A percentile compares a stretch with the other conserved stretches of the same genome.
Evolutionary conservation across 92 coral and sea anemone genomes (phyloP).

Genomic region (Umimayanthus kanabou): DNA sequence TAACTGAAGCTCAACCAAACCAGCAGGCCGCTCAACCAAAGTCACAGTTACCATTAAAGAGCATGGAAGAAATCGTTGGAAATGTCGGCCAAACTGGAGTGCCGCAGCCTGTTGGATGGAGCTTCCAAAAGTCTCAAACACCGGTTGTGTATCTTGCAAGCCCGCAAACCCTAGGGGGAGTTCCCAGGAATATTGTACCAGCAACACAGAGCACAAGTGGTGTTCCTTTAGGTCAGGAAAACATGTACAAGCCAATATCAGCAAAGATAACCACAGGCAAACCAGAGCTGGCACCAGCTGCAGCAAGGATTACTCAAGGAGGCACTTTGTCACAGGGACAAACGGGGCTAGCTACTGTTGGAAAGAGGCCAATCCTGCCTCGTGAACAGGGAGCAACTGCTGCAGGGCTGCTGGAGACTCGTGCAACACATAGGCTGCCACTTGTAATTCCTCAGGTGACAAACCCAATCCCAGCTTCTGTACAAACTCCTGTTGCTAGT

Average conservation of each 20-base stretch:
- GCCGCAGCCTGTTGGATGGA: slow-evolving; percentile 63
- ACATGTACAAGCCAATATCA: slow-evolving; percentile 28
- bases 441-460: slow-evolving; percentile 38
- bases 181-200: slow-evolving; percentile 77
- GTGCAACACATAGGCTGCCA: slow-evolving; percentile 38
- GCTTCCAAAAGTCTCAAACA: slow-evolving; percentile 56
- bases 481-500: neutral
- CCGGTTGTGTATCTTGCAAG: slow-evolving; percentile 89
- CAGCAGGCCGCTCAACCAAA: slow-evolving; percentile 37
- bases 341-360: slow-evolving; percentile 39
- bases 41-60: slow-evolving; percentile 79
- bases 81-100: slow-evolving; percentile 72
- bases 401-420: neutral
- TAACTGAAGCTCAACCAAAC: slow-evolving; percentile 32
- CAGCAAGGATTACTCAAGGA: slow-evolving; percentile 39
- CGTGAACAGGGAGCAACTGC: slow-evolving; percentile 51
- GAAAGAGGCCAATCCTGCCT: slow-evolving; percentile 79
- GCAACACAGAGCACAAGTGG: slow-evolving; percentile 5
- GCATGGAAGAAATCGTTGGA: slow-evolving; percentile 88
- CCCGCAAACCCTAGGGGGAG: slow-evolving; percentile 86
- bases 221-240: slow-evolving; percentile 35
- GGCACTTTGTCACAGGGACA: slow-evolving; percentile 36
- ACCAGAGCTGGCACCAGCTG: slow-evolving; percentile 44
- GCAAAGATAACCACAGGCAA: slow-evolving; percentile 37
- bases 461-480: slow-evolving; percentile 14